A percentile compares a stretch with the other conserved stretches of the same genome.
phyloP scores from a whole-genome alignment of 2,113 vertebrate genomes.

The Amphilophus citrinellus region DNA sequence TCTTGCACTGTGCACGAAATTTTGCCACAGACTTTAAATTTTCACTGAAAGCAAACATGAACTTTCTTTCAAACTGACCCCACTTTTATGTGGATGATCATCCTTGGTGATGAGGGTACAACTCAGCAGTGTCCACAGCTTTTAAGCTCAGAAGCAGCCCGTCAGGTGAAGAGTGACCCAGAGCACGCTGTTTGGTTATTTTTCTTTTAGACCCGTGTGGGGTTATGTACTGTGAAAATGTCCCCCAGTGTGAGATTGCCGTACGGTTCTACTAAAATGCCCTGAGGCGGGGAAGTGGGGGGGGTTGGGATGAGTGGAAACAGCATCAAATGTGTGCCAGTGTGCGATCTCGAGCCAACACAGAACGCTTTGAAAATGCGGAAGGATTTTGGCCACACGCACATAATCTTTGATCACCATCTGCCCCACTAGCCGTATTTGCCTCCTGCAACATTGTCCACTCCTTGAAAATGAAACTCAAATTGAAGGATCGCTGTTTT shows the following conservation, averaged over 20 bases:
- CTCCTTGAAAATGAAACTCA: not conserved
- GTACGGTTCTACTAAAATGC: not conserved
- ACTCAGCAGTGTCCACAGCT: not conserved
- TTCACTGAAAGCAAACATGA: too few relatives aligned
- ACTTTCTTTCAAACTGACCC: not conserved
- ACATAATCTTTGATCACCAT: slow-evolving; percentile 3
- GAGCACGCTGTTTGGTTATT: not conserved
- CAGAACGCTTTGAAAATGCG: not conserved
- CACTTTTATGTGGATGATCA: not conserved
- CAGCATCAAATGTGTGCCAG: not conserved
- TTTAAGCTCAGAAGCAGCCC: not conserved
- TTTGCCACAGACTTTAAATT: not conserved
- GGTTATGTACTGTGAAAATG: not conserved
- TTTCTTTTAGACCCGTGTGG: not conserved
- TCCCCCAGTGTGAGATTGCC: not conserved
- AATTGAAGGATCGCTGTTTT: not conserved
- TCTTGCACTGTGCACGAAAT: not conserved
- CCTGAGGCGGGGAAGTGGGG: not conserved
- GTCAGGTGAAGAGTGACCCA: not conserved
- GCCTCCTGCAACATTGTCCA: not conserved
- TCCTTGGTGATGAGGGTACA: not conserved
- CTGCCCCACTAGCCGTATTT: not conserved
- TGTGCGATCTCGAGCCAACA: not conserved
- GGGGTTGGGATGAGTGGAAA: not conserved
- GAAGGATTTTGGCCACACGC: not conserved